phyloP scores from a whole-genome alignment of 2,113 vertebrate genomes.

The Oreochromis tanganicae region DNA sequence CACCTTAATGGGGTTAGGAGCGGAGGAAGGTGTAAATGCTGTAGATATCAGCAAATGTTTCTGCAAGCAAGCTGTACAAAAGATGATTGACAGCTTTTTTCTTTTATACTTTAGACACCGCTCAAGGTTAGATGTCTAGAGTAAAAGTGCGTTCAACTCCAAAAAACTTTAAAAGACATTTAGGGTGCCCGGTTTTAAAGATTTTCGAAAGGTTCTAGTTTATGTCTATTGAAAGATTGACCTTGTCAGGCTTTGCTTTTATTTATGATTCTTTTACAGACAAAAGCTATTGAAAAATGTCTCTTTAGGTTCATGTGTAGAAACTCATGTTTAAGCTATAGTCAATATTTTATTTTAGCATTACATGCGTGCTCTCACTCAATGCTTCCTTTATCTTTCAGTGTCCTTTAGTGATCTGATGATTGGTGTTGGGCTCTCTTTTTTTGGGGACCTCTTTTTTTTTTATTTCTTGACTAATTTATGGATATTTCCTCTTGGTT shows the following conservation, averaged over 20 bases:
- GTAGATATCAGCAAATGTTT: neutral
- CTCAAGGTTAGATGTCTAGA: neutral
- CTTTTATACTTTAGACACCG: neutral
- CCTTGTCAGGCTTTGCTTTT: neutral
- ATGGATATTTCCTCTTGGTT: neutral
- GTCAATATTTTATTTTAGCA: neutral
- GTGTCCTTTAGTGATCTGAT: neutral
- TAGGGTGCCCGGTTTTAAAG: neutral
- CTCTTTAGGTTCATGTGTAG: neutral
- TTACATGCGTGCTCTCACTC: fast-evolving
- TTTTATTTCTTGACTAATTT: neutral
- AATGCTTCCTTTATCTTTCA: neutral
- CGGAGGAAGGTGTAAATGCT: neutral
- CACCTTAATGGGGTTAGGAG: neutral
- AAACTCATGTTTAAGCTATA: neutral
- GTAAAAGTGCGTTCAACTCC: neutral
- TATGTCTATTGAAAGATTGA: neutral
- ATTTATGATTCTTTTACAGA: neutral
- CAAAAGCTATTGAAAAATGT: neutral
- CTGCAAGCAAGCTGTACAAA: neutral
- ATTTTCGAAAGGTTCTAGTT: neutral
- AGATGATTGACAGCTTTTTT: neutral
- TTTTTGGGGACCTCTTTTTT: neutral
- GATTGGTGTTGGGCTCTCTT: conserved; percentile 1
- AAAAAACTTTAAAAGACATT: neutral